Conservation (phyloP, 2,888 invertebrate species). For the Rhamnusium bicolor region DNA sequence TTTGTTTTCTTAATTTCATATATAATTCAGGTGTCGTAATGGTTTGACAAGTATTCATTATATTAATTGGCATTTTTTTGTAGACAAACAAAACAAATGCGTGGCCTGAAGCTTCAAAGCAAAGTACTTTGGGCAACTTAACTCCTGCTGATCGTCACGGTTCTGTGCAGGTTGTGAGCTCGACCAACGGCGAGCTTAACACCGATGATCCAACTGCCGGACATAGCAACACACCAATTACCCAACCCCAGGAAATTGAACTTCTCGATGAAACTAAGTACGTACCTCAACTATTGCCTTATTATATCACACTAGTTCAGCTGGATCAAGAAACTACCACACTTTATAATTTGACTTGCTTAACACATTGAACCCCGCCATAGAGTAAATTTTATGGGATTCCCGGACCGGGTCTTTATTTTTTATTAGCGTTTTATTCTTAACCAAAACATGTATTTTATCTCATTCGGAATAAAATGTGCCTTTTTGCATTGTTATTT, state of each 20-base stretch:
- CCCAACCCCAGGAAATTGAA: slow-evolving; percentile 93
- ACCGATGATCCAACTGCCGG: slow-evolving; percentile 97
- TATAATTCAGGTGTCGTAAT: neutral
- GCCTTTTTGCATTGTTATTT: no score
- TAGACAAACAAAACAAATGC: slow-evolving; percentile 80
- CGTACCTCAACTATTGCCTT: slow-evolving; percentile 70
- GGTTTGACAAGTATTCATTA: neutral
- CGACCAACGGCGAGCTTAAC: slow-evolving; percentile 95
- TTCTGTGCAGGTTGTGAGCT: slow-evolving; percentile 98
- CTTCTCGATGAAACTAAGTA: slow-evolving; percentile 98
- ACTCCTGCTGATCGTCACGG: slow-evolving; percentile 97
- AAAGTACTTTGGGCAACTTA: slow-evolving; percentile 86
- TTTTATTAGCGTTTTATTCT: no score
- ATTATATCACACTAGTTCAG: neutral
- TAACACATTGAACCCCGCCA: no score
- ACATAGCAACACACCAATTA: slow-evolving; percentile 97
- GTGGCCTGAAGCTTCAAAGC: slow-evolving; percentile 90
- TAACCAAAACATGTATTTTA: no score
- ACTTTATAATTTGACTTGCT: neutral
- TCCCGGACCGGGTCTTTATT: no score
- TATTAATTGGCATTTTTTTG: slow-evolving; percentile 41
- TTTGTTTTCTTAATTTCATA: neutral
- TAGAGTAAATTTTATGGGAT: no score
- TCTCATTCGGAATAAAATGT: no score
- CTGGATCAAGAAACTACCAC: neutral